Base-by-base conservation (phyloP, 2,797 vertebrate genomes). In the Periophthalmus magnuspinnatus region DNA sequence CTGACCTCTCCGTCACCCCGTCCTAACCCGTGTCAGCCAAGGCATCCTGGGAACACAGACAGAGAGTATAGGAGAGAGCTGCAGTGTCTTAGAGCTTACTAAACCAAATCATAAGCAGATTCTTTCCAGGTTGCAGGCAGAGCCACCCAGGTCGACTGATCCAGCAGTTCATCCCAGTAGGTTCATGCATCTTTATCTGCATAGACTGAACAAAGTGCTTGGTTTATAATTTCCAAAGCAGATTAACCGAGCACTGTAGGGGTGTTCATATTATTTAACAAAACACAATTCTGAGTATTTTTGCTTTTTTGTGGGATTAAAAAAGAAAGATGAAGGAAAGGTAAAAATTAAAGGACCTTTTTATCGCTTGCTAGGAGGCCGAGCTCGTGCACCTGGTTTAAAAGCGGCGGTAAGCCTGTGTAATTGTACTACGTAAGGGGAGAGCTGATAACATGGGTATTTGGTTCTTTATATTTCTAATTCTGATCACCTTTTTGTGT, bases 21-120 rank as follows among this genome's bases (percentile, higher is more conserved):
- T 76, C 62, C 76, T 75, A 77, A 79, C 81, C 78, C 70, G 65
- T 0, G 78, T 81, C 86, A 78, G 80, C 86, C 83, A 82, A 78
- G 81, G 81, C 86, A 90, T 90, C 84, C 86, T 88, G 85, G 83
- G 83, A 88, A 78, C 70, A 75, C 59, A 71, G 71, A 72, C 65
- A 77, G 48, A 81, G 86, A 85, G 75, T 38, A 69, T 75, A 79
- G 78, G 80, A 84, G 81, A 75, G 88, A 80, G 84, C 80, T 75
- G 80, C 77, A 75, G 76, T 72, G 77, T 84, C 81, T 88, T 78
- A 74, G 77, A 34, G 69, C 89, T 82, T 72, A 41, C 76, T 72
- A 68, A 73, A 88, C 85, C 71, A 94, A 93, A 94, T 93, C 86
- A 93, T 81, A 90, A 91, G 88, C 93, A 93, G 92, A 92, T 88